Conservation (phyloP, 2,113 vertebrate genomes). For the Onychostruthus taczanowskii region DNA sequence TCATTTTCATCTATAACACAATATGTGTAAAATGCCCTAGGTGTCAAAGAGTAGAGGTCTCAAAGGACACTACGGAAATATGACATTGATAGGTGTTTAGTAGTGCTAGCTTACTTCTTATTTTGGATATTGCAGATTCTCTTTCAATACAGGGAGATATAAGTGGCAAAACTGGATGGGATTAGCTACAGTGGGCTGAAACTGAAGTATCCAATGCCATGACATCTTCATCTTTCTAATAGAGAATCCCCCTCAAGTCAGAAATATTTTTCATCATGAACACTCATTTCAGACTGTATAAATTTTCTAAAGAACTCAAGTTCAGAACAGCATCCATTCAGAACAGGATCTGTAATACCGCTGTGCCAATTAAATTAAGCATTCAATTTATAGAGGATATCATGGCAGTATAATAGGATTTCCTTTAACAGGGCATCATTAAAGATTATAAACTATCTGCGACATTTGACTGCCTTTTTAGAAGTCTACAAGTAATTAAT, state of each 20-base stretch:
- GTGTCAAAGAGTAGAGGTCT: neutral
- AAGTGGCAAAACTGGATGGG: neutral
- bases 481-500: slow-evolving; percentile 28
- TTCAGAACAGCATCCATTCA: neutral
- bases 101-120: neutral
- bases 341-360: neutral
- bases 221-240: neutral
- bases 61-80: neutral
- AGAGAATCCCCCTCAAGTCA: neutral
- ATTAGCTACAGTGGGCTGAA: neutral
- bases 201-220: neutral
- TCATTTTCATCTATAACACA: neutral
- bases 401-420: neutral
- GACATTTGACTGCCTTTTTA: slow-evolving; percentile 17
- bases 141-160: neutral
- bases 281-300: neutral
- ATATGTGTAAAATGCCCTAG: neutral
- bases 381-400: neutral
- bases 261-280: neutral
- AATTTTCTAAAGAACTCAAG: neutral
- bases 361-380: neutral
- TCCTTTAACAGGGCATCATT: neutral
- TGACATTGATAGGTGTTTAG: neutral
- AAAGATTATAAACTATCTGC: slow-evolving; percentile 15
- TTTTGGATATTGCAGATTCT: neutral